Conservation (phyloP, 2,113 vertebrate genomes). For the Dermatemys mawii region DNA sequence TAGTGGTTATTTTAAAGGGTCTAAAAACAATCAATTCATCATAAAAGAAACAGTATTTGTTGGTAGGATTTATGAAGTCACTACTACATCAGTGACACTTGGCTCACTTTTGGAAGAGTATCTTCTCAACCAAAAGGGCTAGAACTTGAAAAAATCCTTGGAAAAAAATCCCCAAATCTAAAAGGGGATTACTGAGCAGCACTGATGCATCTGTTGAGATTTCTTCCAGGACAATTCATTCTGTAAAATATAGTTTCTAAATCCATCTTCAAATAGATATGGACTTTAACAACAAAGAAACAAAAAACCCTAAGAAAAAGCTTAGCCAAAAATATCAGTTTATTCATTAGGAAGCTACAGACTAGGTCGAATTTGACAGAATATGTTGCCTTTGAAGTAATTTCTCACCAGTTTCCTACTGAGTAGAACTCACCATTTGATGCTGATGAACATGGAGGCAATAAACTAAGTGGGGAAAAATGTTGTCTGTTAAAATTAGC, state of each 20-base stretch:
- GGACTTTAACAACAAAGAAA: accelerated
- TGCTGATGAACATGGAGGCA: slow-evolving; percentile 95
- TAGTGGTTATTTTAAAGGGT: background rate
- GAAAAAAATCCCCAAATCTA: accelerated
- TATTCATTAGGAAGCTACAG: background rate
- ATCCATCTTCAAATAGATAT: background rate
- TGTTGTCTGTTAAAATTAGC: slow-evolving; percentile 98
- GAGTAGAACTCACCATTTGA: slow-evolving; percentile 79
- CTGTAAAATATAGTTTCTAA: background rate
- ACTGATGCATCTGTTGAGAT: background rate
- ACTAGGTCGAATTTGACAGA: accelerated
- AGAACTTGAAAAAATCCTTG: background rate
- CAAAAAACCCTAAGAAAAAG: background rate
- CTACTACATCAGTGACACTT: background rate
- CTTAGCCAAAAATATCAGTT: background rate
- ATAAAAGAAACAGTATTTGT: accelerated
- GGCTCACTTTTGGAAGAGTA: background rate
- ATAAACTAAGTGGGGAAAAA: slow-evolving; percentile 97
- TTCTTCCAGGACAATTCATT: accelerated
- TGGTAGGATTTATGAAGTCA: background rate
- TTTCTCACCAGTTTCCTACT: background rate
- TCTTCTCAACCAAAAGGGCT: background rate
- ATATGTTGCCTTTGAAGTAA: accelerated
- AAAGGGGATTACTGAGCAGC: no score
- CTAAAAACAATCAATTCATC: background rate